These are phyloP conservation scores for Hedya salicella DNA, from an alignment of 2,888 invertebrate species.

Conservation along the genomic window DNA sequence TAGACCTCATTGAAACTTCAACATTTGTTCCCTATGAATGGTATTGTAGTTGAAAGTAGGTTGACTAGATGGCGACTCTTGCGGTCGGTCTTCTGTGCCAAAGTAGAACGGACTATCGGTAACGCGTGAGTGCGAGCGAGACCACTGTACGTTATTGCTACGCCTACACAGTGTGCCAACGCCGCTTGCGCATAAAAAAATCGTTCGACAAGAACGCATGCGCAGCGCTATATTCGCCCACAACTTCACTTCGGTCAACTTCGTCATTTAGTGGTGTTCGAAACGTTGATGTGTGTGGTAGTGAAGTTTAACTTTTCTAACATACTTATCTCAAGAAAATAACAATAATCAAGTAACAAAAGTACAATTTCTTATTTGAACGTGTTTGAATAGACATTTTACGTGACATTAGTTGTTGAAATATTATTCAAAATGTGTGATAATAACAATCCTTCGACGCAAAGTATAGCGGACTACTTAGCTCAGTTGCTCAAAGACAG, in stretches of 20 bases:
- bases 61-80: conserved; percentile 75
- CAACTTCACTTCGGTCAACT: conserved; percentile 84
- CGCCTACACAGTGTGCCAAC: conserved; percentile 79
- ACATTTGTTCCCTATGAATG: conserved; percentile 3
- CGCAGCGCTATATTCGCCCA: conserved; percentile 82
- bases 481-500: conserved; percentile 99
- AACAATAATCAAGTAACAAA: conserved; percentile 81
- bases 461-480: conserved; percentile 99
- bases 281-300: conserved; percentile 83
- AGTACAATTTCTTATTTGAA: conserved; percentile 76
- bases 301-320: conserved; percentile 84
- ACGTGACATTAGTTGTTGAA: conserved; percentile 76
- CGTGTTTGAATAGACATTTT: conserved; percentile 77
- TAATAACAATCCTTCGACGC: conserved; percentile 90
- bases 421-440: conserved; percentile 83
- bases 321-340: conserved; percentile 79
- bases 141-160: conserved; percentile 72
- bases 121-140: conserved; percentile 63
- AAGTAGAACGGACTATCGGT: conserved; percentile 55
- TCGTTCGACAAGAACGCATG: conserved; percentile 77
- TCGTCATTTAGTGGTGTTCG: conserved; percentile 83
- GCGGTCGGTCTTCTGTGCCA: conserved; percentile 53
- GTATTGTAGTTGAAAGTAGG: conserved; percentile 59
- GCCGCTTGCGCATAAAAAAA: conserved; percentile 83
- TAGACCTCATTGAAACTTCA: conserved; percentile 10